phyloP scores from a whole-genome alignment of 1,140 invertebrate species.

The Ostrea edulis region DNA sequence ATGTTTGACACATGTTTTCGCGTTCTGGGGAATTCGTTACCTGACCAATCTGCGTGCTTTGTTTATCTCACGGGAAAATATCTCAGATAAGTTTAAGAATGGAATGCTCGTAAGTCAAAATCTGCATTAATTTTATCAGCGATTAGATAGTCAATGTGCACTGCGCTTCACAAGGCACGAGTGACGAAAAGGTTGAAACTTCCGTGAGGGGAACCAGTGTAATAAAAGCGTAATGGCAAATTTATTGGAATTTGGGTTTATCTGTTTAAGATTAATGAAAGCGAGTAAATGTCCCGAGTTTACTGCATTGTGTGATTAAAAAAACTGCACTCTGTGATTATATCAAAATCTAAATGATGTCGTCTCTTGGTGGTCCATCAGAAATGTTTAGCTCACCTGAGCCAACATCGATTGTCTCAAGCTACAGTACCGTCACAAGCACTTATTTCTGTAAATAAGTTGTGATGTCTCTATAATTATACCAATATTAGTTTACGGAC shows the following conservation, averaged over 20 bases:
- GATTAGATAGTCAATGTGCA: slow-evolving; percentile 27
- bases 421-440: no score
- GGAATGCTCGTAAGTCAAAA: slow-evolving; percentile 32
- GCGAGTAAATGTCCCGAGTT: no score
- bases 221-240: no score
- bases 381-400: no score
- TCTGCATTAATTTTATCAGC: slow-evolving; percentile 18
- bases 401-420: no score
- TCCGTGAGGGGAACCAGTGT: not conserved
- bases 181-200: not conserved
- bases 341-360: no score
- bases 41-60: not conserved
- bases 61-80: slow-evolving; percentile 23
- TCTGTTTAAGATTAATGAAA: not conserved
- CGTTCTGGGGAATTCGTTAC: slow-evolving; percentile 21
- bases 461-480: no score
- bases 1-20: slow-evolving; percentile 15
- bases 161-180: not conserved
- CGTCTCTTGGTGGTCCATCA: no score
- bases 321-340: no score
- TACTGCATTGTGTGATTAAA: not conserved
- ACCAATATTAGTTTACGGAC: no score
- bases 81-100: slow-evolving; percentile 1
- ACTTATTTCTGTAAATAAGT: no score
- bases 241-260: no score